Evolutionary conservation across 2,888 invertebrate genomes (phyloP).

Genomic region (Habroteleia sp.): DNA sequence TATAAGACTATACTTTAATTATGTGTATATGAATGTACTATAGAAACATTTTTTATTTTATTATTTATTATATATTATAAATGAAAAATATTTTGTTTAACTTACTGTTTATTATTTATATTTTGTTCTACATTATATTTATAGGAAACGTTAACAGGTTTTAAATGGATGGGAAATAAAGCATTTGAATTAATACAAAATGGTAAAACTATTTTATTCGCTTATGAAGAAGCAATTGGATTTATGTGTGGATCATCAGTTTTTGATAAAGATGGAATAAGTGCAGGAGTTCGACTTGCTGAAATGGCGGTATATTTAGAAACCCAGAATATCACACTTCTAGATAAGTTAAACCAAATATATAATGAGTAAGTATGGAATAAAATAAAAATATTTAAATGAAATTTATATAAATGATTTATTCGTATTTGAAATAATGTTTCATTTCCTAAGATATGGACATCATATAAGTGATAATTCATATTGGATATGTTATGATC

Average conservation of each 20-base stretch:
- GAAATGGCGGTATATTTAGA: conserved; percentile 89
- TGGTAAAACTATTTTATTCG: conserved; percentile 92
- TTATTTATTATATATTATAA: no score
- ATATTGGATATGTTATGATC: conserved; percentile 93
- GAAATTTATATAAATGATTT: no score
- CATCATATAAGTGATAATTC: conserved; percentile 93
- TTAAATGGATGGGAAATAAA: conserved; percentile 99
- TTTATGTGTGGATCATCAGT: conserved; percentile 96
- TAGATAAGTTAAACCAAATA: conserved; percentile 87
- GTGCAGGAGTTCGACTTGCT: conserved; percentile 90
- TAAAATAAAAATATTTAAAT: conserved; percentile 9
- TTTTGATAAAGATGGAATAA: conserved; percentile 97
- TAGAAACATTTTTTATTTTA: no score
- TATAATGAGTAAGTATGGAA: conserved; percentile 87
- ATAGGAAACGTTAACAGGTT: conserved; percentile 97
- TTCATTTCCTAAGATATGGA: conserved; percentile 94
- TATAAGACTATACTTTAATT: no score
- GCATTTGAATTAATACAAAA: conserved; percentile 86
- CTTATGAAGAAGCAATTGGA: conserved; percentile 99
- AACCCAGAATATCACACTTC: conserved; percentile 83
- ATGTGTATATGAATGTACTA: no score
- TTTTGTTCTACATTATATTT: no score
- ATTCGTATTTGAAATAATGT: no score
- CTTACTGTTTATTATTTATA: no score
- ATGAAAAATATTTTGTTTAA: no score